phyloP scores from a whole-genome alignment of 2,888 invertebrate genomes.

The Sinohyriopsis cumingii region DNA sequence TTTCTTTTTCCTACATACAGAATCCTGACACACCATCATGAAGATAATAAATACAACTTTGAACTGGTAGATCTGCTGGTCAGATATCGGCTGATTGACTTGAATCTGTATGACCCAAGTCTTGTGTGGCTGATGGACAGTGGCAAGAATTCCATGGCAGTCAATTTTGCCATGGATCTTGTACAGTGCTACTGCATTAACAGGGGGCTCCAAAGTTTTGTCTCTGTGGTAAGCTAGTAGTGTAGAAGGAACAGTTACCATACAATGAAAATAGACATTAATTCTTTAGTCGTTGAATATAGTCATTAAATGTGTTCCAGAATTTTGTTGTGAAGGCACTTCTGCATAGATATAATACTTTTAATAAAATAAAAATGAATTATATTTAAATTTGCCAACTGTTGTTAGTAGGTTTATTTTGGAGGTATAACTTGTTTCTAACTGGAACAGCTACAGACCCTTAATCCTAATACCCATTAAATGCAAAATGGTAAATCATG shows the following conservation, averaged over 20 bases:
- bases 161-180: constrained; percentile 92
- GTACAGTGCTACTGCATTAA: constrained; percentile 88
- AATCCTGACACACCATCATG: constrained; percentile 86
- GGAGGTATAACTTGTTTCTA: background rate
- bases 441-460: background rate
- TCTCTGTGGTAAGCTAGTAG: constrained; percentile 42
- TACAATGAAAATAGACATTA: too few relatives aligned
- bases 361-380: background rate
- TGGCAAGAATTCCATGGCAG: constrained; percentile 85
- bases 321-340: too few relatives aligned
- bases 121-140: constrained; percentile 81
- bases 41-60: constrained; percentile 90
- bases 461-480: background rate
- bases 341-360: too few relatives aligned
- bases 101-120: constrained; percentile 76
- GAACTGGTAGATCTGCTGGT: constrained; percentile 93
- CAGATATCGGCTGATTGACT: constrained; percentile 85
- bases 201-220: constrained; percentile 74
- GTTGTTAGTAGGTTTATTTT: background rate
- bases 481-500: too few relatives aligned
- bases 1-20: constrained; percentile 45
- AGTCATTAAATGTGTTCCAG: too few relatives aligned
- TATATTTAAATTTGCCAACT: background rate
- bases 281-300: too few relatives aligned
- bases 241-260: too few relatives aligned